Evolutionary conservation across 1,140 invertebrate genomes (phyloP).

Genomic region (Bacillus rossius): DNA sequence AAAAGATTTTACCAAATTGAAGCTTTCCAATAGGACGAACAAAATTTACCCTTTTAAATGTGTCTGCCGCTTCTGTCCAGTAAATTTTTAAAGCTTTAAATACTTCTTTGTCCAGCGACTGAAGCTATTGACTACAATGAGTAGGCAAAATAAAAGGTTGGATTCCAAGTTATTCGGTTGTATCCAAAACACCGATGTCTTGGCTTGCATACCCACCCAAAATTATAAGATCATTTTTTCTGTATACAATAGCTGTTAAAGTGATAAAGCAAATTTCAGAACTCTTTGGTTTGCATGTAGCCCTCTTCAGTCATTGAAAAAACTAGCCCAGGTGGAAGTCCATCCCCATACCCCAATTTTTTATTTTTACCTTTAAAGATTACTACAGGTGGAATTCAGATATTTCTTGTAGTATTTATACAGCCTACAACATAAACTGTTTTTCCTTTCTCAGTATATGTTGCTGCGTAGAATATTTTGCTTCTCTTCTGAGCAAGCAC

Average conservation of each 20-base stretch:
- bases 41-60: neutral
- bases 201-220: neutral
- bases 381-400: slow-evolving; percentile 8
- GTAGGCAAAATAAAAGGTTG: neutral
- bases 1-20: neutral
- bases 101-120: neutral
- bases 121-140: slow-evolving; percentile 7
- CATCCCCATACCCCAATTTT: neutral
- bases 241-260: neutral
- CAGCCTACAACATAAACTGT: slow-evolving; percentile 10
- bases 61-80: neutral
- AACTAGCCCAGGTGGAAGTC: neutral
- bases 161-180: neutral
- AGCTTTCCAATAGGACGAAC: slow-evolving; percentile 2
- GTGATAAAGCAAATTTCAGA: neutral
- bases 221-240: neutral
- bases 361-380: slow-evolving; percentile 3
- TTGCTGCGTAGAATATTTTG: slow-evolving; percentile 1
- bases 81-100: slow-evolving; percentile 4
- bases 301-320: slow-evolving; percentile 3
- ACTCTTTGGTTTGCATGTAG: neutral
- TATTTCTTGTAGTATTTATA: slow-evolving; percentile 1
- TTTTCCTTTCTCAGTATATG: slow-evolving; percentile 8
- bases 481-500: slow-evolving; percentile 9
- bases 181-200: neutral